Percentiles rank a stretch among this genome's conserved stretches.
Conservation (phyloP, 2,797 vertebrate species). For the Catamblyrhynchus diadema region DNA sequence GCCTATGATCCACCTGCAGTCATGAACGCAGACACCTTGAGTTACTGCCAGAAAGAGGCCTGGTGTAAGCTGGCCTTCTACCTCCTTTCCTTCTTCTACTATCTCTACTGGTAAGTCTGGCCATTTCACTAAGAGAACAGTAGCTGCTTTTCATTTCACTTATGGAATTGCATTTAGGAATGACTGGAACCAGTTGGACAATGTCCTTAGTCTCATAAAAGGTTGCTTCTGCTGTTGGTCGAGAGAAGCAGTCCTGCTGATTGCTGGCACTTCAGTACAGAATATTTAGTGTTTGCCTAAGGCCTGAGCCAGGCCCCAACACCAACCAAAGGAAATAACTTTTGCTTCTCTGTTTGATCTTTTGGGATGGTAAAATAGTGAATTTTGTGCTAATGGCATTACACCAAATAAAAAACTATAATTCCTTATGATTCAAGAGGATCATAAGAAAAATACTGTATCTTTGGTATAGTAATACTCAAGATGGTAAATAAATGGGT, state of each 20-base stretch:
- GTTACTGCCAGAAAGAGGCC: slow-evolving; percentile 96
- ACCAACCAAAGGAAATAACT: background rate
- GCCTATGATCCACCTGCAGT: slow-evolving; percentile 93
- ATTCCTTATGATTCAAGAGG: background rate
- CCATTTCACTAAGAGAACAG: background rate
- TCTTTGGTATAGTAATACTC: background rate
- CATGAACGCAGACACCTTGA: slow-evolving; percentile 95
- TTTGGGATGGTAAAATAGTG: background rate
- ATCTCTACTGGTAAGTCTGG: slow-evolving; percentile 93
- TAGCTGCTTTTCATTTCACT: background rate
- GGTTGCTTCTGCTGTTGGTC: background rate
- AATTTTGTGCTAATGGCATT: background rate
- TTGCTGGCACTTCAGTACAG: background rate
- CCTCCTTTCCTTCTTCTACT: slow-evolving; percentile 98
- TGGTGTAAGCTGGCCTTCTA: slow-evolving; percentile 99
- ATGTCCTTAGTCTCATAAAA: background rate
- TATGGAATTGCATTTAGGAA: background rate
- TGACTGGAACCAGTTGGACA: background rate
- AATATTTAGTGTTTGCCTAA: background rate
- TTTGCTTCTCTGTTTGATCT: background rate
- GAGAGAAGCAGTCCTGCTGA: background rate
- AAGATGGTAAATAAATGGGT: background rate
- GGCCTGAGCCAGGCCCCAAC: background rate
- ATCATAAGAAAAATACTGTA: background rate
- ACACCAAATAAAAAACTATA: background rate